Base-by-base conservation (phyloP, 1,140 invertebrate genomes). In the Carposina sasakii region DNA sequence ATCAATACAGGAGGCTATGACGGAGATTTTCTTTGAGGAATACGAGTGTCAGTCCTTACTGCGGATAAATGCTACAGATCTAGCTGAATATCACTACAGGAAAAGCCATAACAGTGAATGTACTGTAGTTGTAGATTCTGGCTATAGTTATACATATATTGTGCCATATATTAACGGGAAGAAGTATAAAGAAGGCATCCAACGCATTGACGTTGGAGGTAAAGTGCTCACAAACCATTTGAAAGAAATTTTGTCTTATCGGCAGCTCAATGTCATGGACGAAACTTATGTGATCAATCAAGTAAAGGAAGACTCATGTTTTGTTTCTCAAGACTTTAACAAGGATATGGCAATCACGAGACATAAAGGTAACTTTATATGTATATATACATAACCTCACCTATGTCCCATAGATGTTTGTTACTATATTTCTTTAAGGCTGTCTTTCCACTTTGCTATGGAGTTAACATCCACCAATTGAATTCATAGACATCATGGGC, bases 241-340 rank as follows among this genome's bases (percentile, higher is more conserved):
- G 24, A 99, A 99, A 76, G 98, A 99, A 81, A 91, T 99, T 8
- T 93, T 99, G 52, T 99, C 98, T 0, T 99, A 98, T 73, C 88
- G 97, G 26, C 97, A 99, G 67, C 84, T 99, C 13, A 95, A 99
- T 88, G 97, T 99, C 0, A 97, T 99, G 94, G 98, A 99, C 76
- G 98, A 99, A 85, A 99, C 97, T 0, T 98, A 96, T 85, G 96
- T 99, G 0, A 97, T 99, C 8, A 99, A 99, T 84, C 97, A 99
- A 85, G 93, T 95, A 0, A 99, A 99, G 81, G 98, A 99, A 86
- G 98, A 99, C 78, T 91, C 93, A 0, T 99, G 98, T 72, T 99
- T 93, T 87, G 96, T 99, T 0, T 94, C 96, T 0, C 87, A 90
- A 60, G 88, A 99, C 69, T 97, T 98, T 67, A 91, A 90, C 66